phyloP scores from a whole-genome alignment of 1,140 invertebrate species.

The Wiebesia pumilae region DNA sequence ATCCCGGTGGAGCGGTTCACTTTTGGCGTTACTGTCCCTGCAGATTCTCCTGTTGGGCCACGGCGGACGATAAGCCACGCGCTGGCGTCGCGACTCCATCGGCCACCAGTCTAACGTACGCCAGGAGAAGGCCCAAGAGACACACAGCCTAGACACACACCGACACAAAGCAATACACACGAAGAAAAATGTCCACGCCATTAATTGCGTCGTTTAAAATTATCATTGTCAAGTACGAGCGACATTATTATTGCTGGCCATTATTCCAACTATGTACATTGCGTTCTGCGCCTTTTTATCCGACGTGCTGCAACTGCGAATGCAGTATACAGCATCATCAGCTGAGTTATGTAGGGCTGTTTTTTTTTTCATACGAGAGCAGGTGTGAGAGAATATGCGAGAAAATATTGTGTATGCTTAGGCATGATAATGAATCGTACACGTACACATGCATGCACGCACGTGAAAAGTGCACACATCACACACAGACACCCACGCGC shows the following conservation, averaged over 20 bases:
- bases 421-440: neutral
- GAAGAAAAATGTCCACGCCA: conserved; percentile 37
- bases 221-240: conserved; percentile 36
- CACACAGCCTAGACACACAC: neutral
- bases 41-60: neutral
- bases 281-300: conserved; percentile 41
- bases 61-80: conserved; percentile 11
- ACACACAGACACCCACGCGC: no score
- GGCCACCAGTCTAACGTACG: neutral
- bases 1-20: conserved; percentile 54
- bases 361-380: conserved; percentile 2
- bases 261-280: conserved; percentile 44
- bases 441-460: no score
- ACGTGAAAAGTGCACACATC: no score
- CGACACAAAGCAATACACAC: neutral
- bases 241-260: conserved; percentile 39
- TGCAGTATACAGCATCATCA: neutral
- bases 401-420: neutral
- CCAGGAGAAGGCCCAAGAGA: neutral
- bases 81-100: neutral
- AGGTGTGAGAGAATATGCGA: neutral
- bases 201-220: conserved; percentile 36
- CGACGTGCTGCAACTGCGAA: neutral
- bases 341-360: neutral
- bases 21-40: neutral